Evolutionary conservation across 37 sponge, comb jelly and placozoan genomes (phyloP).

Genomic region (Spongia lamella): DNA sequence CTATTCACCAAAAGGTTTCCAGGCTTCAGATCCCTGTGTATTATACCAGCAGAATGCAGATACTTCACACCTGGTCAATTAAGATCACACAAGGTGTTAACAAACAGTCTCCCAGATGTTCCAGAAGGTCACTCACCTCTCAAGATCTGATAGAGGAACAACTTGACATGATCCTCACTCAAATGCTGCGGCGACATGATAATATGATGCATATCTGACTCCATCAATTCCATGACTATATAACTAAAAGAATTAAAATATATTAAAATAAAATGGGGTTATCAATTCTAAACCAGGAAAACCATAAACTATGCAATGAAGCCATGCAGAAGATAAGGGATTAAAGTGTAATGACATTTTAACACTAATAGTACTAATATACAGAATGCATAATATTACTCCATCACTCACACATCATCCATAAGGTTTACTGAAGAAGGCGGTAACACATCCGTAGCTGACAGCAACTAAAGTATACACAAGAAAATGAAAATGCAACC

Average conservation of each 20-base stretch:
- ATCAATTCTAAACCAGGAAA: neutral
- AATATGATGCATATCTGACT: conserved; percentile 83
- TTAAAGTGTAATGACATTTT: too few relatives aligned
- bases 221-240: conserved; percentile 78
- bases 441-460: conserved; percentile 66
- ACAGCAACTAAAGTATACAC: conserved; percentile 50
- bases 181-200: conserved; percentile 74
- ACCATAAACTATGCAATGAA: neutral
- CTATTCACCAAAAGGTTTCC: conserved; percentile 87
- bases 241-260: too few relatives aligned
- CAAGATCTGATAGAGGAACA: conserved; percentile 85
- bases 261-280: neutral
- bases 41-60: conserved; percentile 87
- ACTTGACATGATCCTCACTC: conserved; percentile 82
- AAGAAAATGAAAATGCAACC: conserved; percentile 1
- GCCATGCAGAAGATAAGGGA: neutral
- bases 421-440: conserved; percentile 59
- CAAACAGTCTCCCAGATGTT: neutral
- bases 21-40: conserved; percentile 89
- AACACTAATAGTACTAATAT: neutral
- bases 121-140: conserved; percentile 54
- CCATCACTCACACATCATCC: conserved; percentile 63
- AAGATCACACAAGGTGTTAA: neutral
- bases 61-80: conserved; percentile 70
- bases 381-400: neutral